Conservation (phyloP, 2,888 invertebrate species). For the Polyploca ridens region DNA sequence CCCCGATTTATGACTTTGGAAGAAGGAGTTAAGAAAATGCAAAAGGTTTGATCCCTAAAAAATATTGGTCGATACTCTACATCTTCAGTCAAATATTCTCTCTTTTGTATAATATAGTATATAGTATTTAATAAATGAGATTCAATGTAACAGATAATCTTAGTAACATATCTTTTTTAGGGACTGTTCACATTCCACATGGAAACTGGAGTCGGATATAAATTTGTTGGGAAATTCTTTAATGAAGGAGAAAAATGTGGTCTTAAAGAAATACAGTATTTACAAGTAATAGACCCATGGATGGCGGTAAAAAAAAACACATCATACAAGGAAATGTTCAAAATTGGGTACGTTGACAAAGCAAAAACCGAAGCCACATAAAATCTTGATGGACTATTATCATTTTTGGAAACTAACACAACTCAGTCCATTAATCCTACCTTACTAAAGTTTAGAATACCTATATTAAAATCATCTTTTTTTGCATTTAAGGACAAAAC, state of each 20-base stretch:
- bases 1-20: conserved; percentile 85
- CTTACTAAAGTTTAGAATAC: background rate
- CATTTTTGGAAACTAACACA: too few species aligned
- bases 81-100: too few species aligned
- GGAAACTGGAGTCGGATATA: conserved; percentile 87
- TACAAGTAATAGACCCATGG: conserved; percentile 87
- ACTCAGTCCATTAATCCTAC: background rate
- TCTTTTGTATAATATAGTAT: too few species aligned
- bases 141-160: background rate
- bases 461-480: background rate
- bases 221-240: conserved; percentile 87
- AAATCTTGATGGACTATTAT: too few species aligned
- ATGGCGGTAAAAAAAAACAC: conserved; percentile 86
- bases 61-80: background rate
- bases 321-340: conserved; percentile 85
- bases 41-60: conserved; percentile 58
- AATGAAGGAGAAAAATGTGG: conserved; percentile 89
- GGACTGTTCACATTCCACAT: conserved; percentile 88
- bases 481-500: conserved; percentile 60
- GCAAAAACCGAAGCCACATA: background rate
- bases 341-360: conserved; percentile 82
- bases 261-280: conserved; percentile 86
- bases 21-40: conserved; percentile 85
- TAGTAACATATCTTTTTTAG: conserved; percentile 34
- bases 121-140: background rate